Conservation (phyloP, 2,113 vertebrate genomes). For the Spermophilus dauricus region DNA sequence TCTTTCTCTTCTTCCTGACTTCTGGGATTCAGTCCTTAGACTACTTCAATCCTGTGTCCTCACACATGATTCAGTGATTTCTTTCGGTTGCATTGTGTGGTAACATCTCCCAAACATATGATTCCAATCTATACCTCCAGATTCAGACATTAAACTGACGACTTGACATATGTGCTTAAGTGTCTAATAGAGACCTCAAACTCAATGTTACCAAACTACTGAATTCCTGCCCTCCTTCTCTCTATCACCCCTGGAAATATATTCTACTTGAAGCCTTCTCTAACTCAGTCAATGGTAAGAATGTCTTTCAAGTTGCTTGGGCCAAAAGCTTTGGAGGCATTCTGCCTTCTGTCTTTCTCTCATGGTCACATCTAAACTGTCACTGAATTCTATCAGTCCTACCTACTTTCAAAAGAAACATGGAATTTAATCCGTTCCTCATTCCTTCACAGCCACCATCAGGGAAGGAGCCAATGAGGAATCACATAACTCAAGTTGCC, state of each 20-base stretch:
- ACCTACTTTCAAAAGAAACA: background rate
- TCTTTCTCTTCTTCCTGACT: background rate
- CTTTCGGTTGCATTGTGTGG: background rate
- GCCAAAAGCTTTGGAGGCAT: constrained; percentile 15
- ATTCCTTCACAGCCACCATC: background rate
- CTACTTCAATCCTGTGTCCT: background rate
- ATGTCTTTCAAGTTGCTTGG: background rate
- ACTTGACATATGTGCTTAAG: background rate
- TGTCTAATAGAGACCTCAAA: background rate
- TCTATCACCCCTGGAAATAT: background rate
- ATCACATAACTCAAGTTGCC: background rate
- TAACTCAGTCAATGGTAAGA: background rate
- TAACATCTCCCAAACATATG: background rate
- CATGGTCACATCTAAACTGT: background rate
- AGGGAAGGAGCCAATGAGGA: background rate
- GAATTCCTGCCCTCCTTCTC: background rate
- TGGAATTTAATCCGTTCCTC: background rate
- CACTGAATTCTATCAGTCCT: background rate
- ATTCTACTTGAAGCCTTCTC: background rate
- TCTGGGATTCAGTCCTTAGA: background rate
- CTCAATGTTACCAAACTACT: background rate
- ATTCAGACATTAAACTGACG: background rate
- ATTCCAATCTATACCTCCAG: background rate
- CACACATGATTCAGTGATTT: background rate
- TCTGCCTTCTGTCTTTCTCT: background rate